A percentile compares a stretch with the other conserved stretches of the same genome.
phyloP scores from a whole-genome alignment of 1,140 invertebrate species.

The Psilanteris sp. region DNA sequence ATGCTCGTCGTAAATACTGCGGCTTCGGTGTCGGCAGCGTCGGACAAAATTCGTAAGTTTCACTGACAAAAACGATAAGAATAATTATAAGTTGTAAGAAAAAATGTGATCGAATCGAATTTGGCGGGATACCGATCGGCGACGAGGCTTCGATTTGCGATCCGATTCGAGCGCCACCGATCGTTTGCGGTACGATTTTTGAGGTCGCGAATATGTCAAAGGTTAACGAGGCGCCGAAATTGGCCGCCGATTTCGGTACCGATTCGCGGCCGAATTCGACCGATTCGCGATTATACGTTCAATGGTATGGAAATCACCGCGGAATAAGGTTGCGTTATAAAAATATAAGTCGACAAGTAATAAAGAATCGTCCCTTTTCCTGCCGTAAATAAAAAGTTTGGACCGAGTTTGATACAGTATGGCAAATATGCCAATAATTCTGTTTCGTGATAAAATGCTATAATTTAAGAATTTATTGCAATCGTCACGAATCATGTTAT shows the following conservation, averaged over 20 bases:
- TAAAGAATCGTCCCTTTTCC: conserved; percentile 38
- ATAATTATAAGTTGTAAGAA: no score
- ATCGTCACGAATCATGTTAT: conserved; percentile 42
- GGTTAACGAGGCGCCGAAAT: no score
- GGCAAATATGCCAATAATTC: conserved; percentile 54
- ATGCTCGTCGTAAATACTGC: conserved; percentile 65
- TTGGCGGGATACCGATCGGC: neutral
- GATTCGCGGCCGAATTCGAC: no score
- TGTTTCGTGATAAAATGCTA: conserved; percentile 45
- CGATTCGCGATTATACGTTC: no score
- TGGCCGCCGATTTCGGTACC: no score
- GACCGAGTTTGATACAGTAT: conserved; percentile 28
- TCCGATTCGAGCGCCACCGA: no score
- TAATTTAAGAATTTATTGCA: conserved; percentile 42
- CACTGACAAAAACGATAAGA: neutral
- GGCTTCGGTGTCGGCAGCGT: conserved; percentile 55
- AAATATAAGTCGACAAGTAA: conserved; percentile 37
- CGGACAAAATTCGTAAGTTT: conserved; percentile 55
- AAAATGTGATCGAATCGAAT: no score
- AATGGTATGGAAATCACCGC: no score
- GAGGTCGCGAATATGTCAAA: no score
- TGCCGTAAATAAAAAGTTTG: conserved; percentile 45
- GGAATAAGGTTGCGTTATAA: conserved; percentile 22
- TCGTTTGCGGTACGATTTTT: no score
- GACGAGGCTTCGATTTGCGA: no score